Evolutionary conservation across 2,888 invertebrate species (phyloP).

Genomic region (Oscheius myriophilus): DNA sequence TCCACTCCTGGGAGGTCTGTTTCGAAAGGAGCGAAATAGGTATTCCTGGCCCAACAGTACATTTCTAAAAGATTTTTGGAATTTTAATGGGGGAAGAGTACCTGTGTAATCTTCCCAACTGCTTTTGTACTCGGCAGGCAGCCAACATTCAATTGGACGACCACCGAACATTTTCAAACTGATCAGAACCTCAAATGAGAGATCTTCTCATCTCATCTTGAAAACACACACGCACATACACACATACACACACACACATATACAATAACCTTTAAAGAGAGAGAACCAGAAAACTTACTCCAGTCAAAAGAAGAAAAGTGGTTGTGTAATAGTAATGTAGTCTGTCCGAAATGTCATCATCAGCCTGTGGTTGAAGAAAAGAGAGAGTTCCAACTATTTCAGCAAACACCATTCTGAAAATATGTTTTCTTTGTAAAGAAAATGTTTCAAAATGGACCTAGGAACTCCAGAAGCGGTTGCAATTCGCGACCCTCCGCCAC

Average conservation of each 20-base stretch:
- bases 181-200: slow-evolving; percentile 60
- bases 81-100: slow-evolving; percentile 9
- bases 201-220: neutral
- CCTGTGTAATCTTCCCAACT: slow-evolving; percentile 70
- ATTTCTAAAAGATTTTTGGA: slow-evolving; percentile 41
- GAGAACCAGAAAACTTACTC: slow-evolving; percentile 51
- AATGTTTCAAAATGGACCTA: slow-evolving; percentile 30
- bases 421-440: neutral
- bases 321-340: slow-evolving; percentile 74
- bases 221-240: neutral
- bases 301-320: slow-evolving; percentile 73
- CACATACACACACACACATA: no score
- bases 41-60: slow-evolving; percentile 70
- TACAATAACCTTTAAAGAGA: neutral
- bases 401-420: slow-evolving; percentile 68
- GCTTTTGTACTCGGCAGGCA: slow-evolving; percentile 68
- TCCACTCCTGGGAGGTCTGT: slow-evolving; percentile 63
- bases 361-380: slow-evolving; percentile 67
- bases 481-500: slow-evolving; percentile 42
- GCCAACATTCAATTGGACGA: slow-evolving; percentile 68
- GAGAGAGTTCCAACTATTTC: slow-evolving; percentile 69
- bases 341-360: slow-evolving; percentile 71
- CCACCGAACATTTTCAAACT: slow-evolving; percentile 70
- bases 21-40: slow-evolving; percentile 69
- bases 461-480: slow-evolving; percentile 39